Conservation (phyloP, 2,888 invertebrate species). For the Oeneis ivallda region DNA sequence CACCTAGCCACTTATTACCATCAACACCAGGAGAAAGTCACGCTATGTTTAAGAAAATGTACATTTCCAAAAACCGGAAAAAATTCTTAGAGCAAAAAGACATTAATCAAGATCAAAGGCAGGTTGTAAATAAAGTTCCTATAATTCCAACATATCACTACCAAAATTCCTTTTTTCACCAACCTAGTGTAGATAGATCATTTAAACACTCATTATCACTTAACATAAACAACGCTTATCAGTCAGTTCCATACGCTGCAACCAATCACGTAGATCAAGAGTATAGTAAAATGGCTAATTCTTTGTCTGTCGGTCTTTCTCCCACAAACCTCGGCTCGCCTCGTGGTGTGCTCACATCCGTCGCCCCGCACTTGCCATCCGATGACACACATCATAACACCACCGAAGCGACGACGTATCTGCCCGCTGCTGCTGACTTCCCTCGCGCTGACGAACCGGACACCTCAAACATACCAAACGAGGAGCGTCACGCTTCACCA, state of each 20-base stretch:
- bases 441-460: conserved; percentile 39
- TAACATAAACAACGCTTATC: conserved; percentile 29
- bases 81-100: neutral
- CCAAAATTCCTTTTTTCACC: conserved; percentile 13
- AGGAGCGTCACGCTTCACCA: conserved; percentile 43
- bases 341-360: conserved; percentile 73
- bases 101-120: conserved; percentile 7
- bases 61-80: conserved; percentile 43
- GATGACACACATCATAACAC: conserved; percentile 59
- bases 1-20: conserved; percentile 29
- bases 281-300: conserved; percentile 81
- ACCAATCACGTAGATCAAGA: conserved; percentile 63
- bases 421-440: conserved; percentile 30
- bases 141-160: conserved; percentile 24
- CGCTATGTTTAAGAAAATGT: conserved; percentile 61
- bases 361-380: conserved; percentile 63
- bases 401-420: conserved; percentile 48
- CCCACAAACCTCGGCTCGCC: conserved; percentile 77
- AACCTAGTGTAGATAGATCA: conserved; percentile 20
- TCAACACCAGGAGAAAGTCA: conserved; percentile 53
- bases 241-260: conserved; percentile 22
- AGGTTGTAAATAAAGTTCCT: conserved; percentile 9
- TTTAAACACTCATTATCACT: conserved; percentile 23
- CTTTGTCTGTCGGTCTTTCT: conserved; percentile 81
- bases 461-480: conserved; percentile 22